Percentiles rank a stretch among this genome's conserved stretches.
These are phyloP conservation scores for Pteruthius melanotis DNA, from an alignment of 2,113 vertebrate genomes.

Conservation along the genomic window DNA sequence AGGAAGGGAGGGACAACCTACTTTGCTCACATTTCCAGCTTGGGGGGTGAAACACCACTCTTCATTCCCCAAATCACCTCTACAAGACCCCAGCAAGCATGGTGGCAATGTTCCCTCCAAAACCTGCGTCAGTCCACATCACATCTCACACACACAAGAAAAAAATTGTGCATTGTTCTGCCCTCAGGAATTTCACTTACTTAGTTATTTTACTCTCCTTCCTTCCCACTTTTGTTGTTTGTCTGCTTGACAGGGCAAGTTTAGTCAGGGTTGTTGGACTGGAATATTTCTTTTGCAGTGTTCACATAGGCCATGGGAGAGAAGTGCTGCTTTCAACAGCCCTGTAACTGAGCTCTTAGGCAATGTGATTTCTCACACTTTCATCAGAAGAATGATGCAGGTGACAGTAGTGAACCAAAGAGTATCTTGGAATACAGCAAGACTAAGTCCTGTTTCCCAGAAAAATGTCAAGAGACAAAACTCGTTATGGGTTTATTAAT, in stretches of 20 bases:
- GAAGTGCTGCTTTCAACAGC: not conserved
- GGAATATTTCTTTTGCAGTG: not conserved
- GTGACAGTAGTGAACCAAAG: not conserved
- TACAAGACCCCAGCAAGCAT: not conserved
- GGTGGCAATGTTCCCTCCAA: not conserved
- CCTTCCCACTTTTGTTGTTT: not conserved
- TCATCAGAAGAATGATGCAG: not conserved
- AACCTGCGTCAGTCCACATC: not conserved
- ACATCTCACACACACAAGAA: fast-evolving
- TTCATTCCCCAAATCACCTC: not conserved
- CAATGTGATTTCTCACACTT: not conserved
- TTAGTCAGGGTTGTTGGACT: not conserved
- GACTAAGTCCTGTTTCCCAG: not conserved
- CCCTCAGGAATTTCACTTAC: not conserved
- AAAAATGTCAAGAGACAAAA: not conserved
- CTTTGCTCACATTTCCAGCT: not conserved
- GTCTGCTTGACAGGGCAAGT: not conserved
- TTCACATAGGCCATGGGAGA: fast-evolving
- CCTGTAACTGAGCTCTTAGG: not conserved
- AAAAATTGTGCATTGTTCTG: not conserved
- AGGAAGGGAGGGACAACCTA: not conserved
- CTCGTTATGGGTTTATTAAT: not conserved
- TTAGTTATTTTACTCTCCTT: not conserved
- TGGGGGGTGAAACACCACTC: not conserved
- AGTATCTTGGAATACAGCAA: not conserved